Percentiles rank a stretch among this genome's conserved stretches.
Evolutionary conservation across 2,888 invertebrate species (phyloP).

Genomic region (Leucophenga montana): DNA sequence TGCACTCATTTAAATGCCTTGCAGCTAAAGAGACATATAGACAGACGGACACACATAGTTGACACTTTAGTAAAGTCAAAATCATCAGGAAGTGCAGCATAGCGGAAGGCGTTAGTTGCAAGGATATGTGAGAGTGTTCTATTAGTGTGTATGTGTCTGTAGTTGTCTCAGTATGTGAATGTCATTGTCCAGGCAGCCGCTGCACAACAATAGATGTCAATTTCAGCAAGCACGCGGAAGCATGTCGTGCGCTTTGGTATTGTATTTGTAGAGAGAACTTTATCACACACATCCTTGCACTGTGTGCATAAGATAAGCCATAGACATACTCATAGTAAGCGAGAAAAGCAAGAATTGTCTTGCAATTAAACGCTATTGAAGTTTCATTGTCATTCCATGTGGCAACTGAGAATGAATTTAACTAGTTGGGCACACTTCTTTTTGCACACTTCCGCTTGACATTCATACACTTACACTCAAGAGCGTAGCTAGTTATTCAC

Average conservation of each 20-base stretch:
- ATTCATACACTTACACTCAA: no score
- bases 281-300: slow-evolving; percentile 5
- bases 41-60: no score
- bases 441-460: no score
- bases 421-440: neutral
- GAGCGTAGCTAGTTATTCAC: no score
- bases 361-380: slow-evolving; percentile 50
- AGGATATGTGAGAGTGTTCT: slow-evolving; percentile 53
- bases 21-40: neutral
- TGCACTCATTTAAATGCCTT: neutral
- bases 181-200: neutral
- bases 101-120: slow-evolving; percentile 63
- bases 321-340: no score
- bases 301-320: neutral
- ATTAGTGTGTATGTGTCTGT: slow-evolving; percentile 14
- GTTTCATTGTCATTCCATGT: slow-evolving; percentile 52
- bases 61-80: neutral
- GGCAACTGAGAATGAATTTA: neutral
- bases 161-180: no score
- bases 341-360: neutral
- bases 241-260: no score
- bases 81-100: no score
- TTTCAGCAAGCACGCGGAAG: no score
- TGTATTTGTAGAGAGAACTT: no score
- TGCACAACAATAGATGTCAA: neutral